A percentile compares a stretch with the other conserved stretches of the same genome.
Evolutionary conservation across 2,113 vertebrate species (phyloP).

Genomic region (Percopsis transmontana): DNA sequence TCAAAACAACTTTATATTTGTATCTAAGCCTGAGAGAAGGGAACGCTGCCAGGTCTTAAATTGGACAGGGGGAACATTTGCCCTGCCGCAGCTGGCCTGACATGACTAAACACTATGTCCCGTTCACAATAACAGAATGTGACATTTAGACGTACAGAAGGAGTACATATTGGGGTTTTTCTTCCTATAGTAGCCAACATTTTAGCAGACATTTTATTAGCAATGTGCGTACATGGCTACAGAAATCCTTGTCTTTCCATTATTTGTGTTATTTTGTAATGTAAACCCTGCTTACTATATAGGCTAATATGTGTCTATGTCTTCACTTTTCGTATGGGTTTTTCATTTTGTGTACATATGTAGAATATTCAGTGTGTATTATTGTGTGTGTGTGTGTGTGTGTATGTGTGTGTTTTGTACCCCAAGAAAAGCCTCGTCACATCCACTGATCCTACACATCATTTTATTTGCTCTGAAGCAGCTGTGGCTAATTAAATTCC

Average conservation of each 20-base stretch:
- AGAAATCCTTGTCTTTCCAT: conserved; percentile 4
- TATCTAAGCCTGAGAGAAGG: conserved; percentile 32
- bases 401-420: conserved; percentile 7
- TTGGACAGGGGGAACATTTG: conserved; percentile 49
- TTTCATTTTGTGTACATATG: not conserved
- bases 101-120: conserved; percentile 27
- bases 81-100: conserved; percentile 39
- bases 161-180: not conserved
- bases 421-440: conserved; percentile 39
- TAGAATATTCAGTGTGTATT: not conserved
- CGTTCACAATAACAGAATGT: conserved; percentile 33
- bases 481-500: conserved; percentile 71
- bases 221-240: not conserved
- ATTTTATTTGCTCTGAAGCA: conserved; percentile 67
- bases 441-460: conserved; percentile 49
- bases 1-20: conserved; percentile 49
- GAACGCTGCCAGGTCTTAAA: conserved; percentile 44
- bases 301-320: conserved; percentile 2
- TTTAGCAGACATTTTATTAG: conserved; percentile 13
- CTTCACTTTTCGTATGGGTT: not conserved
- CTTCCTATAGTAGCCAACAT: no score
- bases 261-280: not conserved
- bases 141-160: conserved; percentile 42
- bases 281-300: not conserved
- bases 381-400: not conserved